Percentiles rank a stretch among this genome's conserved stretches.
phyloP scores from a whole-genome alignment of 2,888 invertebrate genomes.

The Merodon equestris region DNA sequence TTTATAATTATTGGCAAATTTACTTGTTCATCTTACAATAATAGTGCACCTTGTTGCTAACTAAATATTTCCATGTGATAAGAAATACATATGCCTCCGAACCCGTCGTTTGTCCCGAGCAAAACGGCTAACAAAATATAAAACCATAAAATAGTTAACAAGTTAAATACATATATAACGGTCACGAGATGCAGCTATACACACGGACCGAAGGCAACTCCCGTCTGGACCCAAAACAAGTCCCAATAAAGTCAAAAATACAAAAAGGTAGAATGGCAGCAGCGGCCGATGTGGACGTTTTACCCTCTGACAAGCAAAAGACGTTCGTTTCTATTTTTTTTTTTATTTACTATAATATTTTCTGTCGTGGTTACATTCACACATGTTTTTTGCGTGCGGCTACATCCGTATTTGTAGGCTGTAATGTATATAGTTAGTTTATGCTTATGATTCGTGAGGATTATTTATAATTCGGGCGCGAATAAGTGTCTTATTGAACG shows the following conservation, averaged over 20 bases:
- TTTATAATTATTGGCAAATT: slow-evolving; percentile 33
- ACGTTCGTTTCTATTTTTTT: neutral
- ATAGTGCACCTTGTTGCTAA: too few species aligned
- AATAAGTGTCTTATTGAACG: slow-evolving; percentile 49
- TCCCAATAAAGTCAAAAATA: slow-evolving; percentile 6
- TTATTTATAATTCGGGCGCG: slow-evolving; percentile 44
- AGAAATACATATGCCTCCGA: too few species aligned
- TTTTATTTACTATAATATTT: slow-evolving; percentile 1
- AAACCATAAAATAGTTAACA: slow-evolving; percentile 1
- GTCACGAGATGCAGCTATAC: too few species aligned
- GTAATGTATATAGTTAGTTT: slow-evolving; percentile 12
- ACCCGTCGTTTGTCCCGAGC: too few species aligned
- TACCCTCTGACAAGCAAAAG: neutral
- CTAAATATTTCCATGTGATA: too few species aligned
- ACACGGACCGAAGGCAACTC: neutral
- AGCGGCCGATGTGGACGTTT: neutral
- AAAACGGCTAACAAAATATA: too few species aligned
- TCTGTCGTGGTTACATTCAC: slow-evolving; percentile 14
- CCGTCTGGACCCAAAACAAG: slow-evolving; percentile 16
- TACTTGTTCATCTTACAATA: slow-evolving; percentile 10
- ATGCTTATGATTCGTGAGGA: slow-evolving; percentile 13
- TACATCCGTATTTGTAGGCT: too few species aligned
- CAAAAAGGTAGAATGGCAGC: neutral
- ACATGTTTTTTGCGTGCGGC: neutral
- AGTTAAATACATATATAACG: too few species aligned